These are phyloP conservation scores for Torymus texanus DNA, from an alignment of 2,888 invertebrate species.

Conservation along the genomic window DNA sequence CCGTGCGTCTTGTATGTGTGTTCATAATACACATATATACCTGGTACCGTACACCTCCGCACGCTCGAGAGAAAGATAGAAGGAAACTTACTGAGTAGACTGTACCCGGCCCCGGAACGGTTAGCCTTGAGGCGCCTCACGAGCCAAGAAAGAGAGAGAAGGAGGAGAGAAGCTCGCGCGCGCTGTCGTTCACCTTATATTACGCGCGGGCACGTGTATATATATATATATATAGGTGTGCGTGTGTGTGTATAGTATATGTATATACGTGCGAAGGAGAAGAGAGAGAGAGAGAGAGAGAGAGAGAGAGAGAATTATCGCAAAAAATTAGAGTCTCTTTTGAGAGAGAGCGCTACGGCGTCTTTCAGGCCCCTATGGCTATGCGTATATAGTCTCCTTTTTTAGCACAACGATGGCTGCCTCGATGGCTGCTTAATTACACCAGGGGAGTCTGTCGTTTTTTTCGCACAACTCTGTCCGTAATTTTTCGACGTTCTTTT, in stretches of 20 bases:
- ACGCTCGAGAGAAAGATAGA: background rate
- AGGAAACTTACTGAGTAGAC: constrained; percentile 63
- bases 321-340: background rate
- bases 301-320: background rate
- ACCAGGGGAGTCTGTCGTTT: too few species aligned
- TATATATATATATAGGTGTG: background rate
- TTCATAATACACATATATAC: too few species aligned
- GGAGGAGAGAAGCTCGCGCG: constrained; percentile 3
- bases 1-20: background rate
- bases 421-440: too few species aligned
- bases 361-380: too few species aligned
- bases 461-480: too few species aligned
- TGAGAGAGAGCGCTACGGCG: background rate
- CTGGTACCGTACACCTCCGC: background rate
- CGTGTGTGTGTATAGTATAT: background rate
- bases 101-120: constrained; percentile 66
- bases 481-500: too few species aligned
- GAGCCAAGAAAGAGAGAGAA: constrained; percentile 35
- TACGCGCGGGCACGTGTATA: background rate
- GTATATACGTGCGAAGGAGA: background rate
- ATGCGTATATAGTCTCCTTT: too few species aligned
- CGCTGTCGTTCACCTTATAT: constrained; percentile 45
- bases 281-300: too few species aligned
- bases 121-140: constrained; percentile 67
- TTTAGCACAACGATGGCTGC: too few species aligned